Conservation (phyloP, 2,113 vertebrate species). For the Clarias batrachus region DNA sequence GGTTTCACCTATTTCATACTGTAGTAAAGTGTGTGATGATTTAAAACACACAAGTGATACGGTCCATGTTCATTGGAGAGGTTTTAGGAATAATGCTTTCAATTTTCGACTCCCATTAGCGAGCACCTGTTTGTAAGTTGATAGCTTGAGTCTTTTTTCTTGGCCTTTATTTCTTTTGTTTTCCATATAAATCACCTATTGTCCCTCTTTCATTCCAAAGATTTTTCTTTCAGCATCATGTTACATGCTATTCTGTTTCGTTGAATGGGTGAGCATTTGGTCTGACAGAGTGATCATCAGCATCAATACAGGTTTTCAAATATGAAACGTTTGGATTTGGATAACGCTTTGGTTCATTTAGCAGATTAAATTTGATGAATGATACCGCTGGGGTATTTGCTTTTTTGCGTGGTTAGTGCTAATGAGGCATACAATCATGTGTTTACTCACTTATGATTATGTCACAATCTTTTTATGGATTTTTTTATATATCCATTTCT, state of each 20-base stretch:
- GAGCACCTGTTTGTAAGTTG: not conserved
- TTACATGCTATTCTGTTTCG: not conserved
- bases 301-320: not conserved
- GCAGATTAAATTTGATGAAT: slow-evolving; percentile 34
- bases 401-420: not conserved
- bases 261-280: not conserved
- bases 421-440: slow-evolving; percentile 27
- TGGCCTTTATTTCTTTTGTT: not conserved
- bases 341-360: slow-evolving; percentile 11
- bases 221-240: not conserved
- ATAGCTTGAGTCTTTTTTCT: not conserved
- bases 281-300: slow-evolving; percentile 12
- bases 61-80: not conserved
- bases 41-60: not conserved
- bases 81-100: not conserved
- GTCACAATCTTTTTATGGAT: slow-evolving; percentile 23
- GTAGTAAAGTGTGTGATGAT: not conserved
- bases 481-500: slow-evolving; percentile 2
- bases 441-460: slow-evolving; percentile 29
- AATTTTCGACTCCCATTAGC: not conserved
- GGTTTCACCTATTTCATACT: not conserved
- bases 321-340: not conserved
- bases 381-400: slow-evolving; percentile 28
- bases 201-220: not conserved
- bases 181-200: not conserved